A percentile compares a stretch with the other conserved stretches of the same genome.
These are phyloP conservation scores for Danaus chrysippus DNA, from an alignment of 2,888 invertebrate species.

Conservation along the genomic window DNA sequence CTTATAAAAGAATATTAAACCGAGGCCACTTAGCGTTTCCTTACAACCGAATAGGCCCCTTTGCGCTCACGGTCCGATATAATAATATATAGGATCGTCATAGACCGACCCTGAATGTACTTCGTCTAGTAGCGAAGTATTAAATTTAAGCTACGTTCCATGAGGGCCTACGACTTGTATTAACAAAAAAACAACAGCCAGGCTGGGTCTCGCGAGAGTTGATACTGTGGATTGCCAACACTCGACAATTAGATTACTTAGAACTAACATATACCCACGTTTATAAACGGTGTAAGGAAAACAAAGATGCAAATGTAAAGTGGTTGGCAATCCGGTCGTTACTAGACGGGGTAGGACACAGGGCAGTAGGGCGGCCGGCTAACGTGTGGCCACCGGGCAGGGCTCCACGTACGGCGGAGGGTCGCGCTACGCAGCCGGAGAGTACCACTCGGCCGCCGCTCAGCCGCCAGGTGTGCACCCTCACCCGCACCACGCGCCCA, in stretches of 20 bases:
- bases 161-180: neutral
- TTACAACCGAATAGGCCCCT: conserved; percentile 31
- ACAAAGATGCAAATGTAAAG: too few species aligned
- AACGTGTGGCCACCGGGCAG: conserved; percentile 46
- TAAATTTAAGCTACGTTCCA: neutral
- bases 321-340: conserved; percentile 13
- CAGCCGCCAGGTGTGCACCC: conserved; percentile 75
- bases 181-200: too few species aligned
- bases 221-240: too few species aligned
- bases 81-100: conserved; percentile 17
- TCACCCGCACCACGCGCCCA: conserved; percentile 77
- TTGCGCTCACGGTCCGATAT: conserved; percentile 30
- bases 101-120: conserved; percentile 31
- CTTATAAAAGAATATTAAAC: conserved; percentile 14
- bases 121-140: conserved; percentile 34
- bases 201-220: too few species aligned
- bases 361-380: conserved; percentile 24
- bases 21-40: conserved; percentile 30
- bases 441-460: conserved; percentile 68
- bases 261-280: too few species aligned
- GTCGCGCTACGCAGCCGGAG: conserved; percentile 66
- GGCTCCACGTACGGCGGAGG: conserved; percentile 76
- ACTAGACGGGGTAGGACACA: conserved; percentile 34
- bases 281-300: too few species aligned
- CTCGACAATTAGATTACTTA: too few species aligned